Conservation (phyloP, 2,888 invertebrate genomes). For the Zonitis immaculata region DNA sequence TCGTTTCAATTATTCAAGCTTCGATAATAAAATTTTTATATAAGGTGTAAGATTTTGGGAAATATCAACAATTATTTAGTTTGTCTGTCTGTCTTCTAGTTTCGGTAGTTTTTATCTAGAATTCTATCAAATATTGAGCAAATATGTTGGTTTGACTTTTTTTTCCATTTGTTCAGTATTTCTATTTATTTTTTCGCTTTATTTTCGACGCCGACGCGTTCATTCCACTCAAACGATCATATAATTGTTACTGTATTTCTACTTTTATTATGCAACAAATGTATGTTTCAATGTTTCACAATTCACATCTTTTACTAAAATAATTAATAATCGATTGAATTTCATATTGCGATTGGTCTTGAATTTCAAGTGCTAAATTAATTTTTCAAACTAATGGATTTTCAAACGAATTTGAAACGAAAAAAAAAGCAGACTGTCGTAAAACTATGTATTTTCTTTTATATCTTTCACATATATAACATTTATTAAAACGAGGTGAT, state of each 20-base stretch:
- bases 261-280: background rate
- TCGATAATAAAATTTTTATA: background rate
- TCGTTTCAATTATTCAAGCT: background rate
- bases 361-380: slow-evolving; percentile 1
- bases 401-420: background rate
- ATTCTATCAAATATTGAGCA: too few relatives aligned
- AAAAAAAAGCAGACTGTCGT: background rate
- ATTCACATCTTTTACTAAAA: background rate
- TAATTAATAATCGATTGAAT: background rate
- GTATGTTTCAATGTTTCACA: background rate
- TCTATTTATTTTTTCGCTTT: slow-evolving; percentile 28
- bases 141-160: too few relatives aligned
- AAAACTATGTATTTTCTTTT: background rate
- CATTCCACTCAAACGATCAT: slow-evolving; percentile 8
- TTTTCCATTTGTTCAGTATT: slow-evolving; percentile 27
- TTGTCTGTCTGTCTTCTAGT: slow-evolving; percentile 12
- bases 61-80: background rate
- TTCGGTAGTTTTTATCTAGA: too few relatives aligned
- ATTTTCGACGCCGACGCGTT: slow-evolving; percentile 15
- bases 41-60: background rate
- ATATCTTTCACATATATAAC: background rate
- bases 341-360: background rate
- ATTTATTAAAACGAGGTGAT: slow-evolving; percentile 2
- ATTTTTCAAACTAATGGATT: slow-evolving; percentile 8
- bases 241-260: slow-evolving; percentile 12